Evolutionary conservation across 2,797 vertebrate genomes (phyloP), one percentile per base, ranked within the genome.

Genomic region (Rhynchonycteris naso): DNA sequence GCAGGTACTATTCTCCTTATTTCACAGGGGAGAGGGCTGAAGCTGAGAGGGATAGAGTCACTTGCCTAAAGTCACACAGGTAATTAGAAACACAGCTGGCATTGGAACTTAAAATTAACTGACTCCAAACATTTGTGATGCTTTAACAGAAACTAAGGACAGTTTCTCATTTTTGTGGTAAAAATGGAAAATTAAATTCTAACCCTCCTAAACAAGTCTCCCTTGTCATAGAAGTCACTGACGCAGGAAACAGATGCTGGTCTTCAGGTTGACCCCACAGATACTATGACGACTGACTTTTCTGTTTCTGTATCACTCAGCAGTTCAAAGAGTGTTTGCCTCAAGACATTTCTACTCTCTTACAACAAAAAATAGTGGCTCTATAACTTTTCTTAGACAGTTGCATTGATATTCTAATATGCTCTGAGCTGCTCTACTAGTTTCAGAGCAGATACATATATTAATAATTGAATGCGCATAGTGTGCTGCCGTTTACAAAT

Each of bases 311-410:
- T 92, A 78, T 87, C 35, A 66, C 35, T 94, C 72, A 78, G 88
- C 61, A 74, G 43, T 52, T 88, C 61, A 80, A 63, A 94, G 71
- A 88, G 21, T 56, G 21, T 93, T 95, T 94, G 87, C 59, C 72
- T 93, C 4, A 38, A 85, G 38, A 72, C 33, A 43, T 68, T 95
- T 74, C 66, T 78, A 80, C 47, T 95, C 24, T 33, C 16, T 68
- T 65, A 81, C n/a, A 35, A 38, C 26, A 65, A 71, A 87, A 84
- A 90, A 80, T 30, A 76, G 56, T 86, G 54, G 65, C 81, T 95
- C 83, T 59, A 56, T 89, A 88, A 52, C 66, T 91, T 96, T 95
- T 80, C 79, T 85, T 79, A 74, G 26, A 91, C 24, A 59, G 33
- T 74, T 91, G 3, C 59, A 79, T 75, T 84, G 83, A 47, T 89